These are phyloP conservation scores for Gnatocerus cornutus DNA, from an alignment of 2,888 invertebrate species.

Conservation along the genomic window DNA sequence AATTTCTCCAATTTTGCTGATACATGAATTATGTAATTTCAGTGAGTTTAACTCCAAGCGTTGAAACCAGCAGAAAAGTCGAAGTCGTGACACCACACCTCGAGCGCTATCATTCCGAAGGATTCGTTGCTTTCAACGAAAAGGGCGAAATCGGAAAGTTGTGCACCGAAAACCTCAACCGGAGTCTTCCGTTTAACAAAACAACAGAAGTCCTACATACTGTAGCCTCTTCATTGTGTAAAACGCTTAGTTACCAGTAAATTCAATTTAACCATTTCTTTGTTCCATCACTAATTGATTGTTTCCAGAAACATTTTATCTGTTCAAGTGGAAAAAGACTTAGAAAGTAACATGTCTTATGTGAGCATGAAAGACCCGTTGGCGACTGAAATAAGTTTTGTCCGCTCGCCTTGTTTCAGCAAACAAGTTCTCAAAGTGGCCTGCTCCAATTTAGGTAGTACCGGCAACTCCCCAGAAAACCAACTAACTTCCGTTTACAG, in stretches of 20 bases:
- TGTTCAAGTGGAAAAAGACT: conserved; percentile 79
- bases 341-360: conserved; percentile 77
- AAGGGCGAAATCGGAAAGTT: conserved; percentile 86
- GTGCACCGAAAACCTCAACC: conserved; percentile 85
- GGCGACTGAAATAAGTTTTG: conserved; percentile 87
- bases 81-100: conserved; percentile 81
- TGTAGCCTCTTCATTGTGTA: conserved; percentile 86
- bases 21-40: conserved; percentile 55
- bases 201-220: conserved; percentile 73
- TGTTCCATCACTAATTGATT: conserved; percentile 6
- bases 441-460: conserved; percentile 79
- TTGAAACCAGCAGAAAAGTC: conserved; percentile 77
- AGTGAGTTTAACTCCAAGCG: conserved; percentile 85
- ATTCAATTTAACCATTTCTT: conserved; percentile 15
- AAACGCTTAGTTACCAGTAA: conserved; percentile 84
- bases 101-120: conserved; percentile 80
- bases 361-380: conserved; percentile 88
- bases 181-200: conserved; percentile 71
- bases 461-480: background rate
- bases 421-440: conserved; percentile 86
- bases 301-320: conserved; percentile 77
- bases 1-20: conserved; percentile 5
- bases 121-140: conserved; percentile 90
- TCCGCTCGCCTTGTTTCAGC: conserved; percentile 83
- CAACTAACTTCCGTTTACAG: conserved; percentile 52